Base-by-base conservation (phyloP, 2,113 vertebrate genomes). In the Marmota monax region DNA sequence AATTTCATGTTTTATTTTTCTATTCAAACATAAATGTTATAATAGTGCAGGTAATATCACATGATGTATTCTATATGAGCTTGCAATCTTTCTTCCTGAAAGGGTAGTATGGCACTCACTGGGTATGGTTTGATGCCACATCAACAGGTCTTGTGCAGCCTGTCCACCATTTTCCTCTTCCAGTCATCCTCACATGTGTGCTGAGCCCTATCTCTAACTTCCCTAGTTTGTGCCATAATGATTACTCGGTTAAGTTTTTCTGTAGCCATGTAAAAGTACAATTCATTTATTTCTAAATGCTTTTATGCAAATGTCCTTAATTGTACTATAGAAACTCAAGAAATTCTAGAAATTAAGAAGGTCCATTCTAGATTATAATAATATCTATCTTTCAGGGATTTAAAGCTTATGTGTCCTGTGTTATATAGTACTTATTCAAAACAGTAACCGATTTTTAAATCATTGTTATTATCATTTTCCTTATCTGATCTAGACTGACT, bases 131-230 rank as follows among this genome's bases (percentile, higher is more conserved):
- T 18, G n/a, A 74, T 79, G 13, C 6, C 12, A 0, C 23, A 5
- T 61, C 10, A 1, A 1, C 17, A 11, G 2, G 2, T n/a, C 29
- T 84, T 23, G 1, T 32, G 77, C n/a, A 32, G 0, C 0, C 22
- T 18, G 22, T 61, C 63, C 17, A 8, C 2, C 45, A 16, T 4
- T 34, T 70, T 82, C 17, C 11, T 39, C 34, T 84, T 29, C 34
- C 65, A 11, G 56, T 53, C 29, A 29, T 45, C 23, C 13, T 84
- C n/a, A 70, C 42, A 65, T 29, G 0, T 48, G 2, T 83, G 9
- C 32, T 67, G 23, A 53, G 48, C 20, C 1, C 58, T 16, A 5
- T 1, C 0, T 11, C 3, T 34, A 8, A 84, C 58, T 92, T 22
- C 17, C 29, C 82, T 82, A 67, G 39, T 76, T 63, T 70, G 11